phyloP scores from a whole-genome alignment of 2,113 vertebrate genomes.

The Zeus faber region DNA sequence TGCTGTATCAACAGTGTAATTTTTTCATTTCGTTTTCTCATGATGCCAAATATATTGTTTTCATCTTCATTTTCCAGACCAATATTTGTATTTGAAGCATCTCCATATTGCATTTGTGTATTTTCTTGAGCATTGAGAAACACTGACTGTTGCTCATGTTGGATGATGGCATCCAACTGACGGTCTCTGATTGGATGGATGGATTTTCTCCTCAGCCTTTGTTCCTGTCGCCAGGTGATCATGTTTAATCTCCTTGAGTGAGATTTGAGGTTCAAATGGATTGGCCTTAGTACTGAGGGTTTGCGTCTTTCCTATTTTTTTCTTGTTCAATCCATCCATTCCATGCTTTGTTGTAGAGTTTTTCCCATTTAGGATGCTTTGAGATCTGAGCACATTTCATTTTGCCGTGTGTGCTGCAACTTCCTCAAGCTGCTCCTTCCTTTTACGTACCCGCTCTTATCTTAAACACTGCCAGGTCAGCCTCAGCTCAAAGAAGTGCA shows the following conservation, averaged over 20 bases:
- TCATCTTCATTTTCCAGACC: not conserved
- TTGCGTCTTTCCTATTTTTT: too few relatives aligned
- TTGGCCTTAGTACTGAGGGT: too few relatives aligned
- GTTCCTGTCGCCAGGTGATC: not conserved
- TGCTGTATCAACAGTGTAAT: too few relatives aligned
- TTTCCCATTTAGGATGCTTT: slow-evolving; percentile 8
- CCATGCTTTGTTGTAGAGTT: not conserved
- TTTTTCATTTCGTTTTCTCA: not conserved
- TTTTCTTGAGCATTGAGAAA: not conserved
- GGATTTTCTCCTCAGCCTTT: not conserved
- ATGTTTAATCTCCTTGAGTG: not conserved
- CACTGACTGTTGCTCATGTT: not conserved
- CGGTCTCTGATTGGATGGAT: not conserved
- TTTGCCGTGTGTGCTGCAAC: slow-evolving; percentile 12
- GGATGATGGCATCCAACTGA: too few relatives aligned
- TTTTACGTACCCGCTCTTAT: not conserved
- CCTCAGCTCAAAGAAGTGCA: slow-evolving; percentile 4
- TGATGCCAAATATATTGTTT: not conserved
- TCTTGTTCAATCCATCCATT: not conserved
- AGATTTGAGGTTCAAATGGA: too few relatives aligned
- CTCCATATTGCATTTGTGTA: not conserved
- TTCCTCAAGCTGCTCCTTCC: slow-evolving; percentile 11
- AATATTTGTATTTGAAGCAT: not conserved
- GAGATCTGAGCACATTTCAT: slow-evolving; percentile 5
- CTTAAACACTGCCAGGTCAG: slow-evolving; percentile 14